Evolutionary conservation across 2,888 invertebrate genomes (phyloP).

Genomic region (Philhelius pedissequus): DNA sequence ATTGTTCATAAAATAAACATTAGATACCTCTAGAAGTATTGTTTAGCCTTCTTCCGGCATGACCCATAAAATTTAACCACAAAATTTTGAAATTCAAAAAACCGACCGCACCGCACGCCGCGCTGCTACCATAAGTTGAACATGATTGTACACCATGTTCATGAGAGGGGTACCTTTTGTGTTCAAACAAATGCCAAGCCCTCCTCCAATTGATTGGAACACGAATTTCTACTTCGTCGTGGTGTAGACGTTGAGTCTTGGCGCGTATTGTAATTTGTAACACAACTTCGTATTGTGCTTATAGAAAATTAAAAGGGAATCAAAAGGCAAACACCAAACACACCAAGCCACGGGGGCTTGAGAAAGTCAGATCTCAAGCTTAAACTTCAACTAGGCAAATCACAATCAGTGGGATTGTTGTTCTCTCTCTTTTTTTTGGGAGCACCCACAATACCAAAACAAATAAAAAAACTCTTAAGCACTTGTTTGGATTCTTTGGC

Average conservation of each 20-base stretch:
- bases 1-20: not conserved
- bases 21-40: no score
- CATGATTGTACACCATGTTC: slow-evolving; percentile 58
- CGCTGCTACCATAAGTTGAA: slow-evolving; percentile 9
- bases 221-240: slow-evolving; percentile 57
- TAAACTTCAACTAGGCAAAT: not conserved
- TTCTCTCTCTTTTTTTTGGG: slow-evolving; percentile 41
- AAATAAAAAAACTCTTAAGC: not conserved
- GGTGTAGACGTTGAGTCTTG: slow-evolving; percentile 5
- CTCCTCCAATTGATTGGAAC: slow-evolving; percentile 66
- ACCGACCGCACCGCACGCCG: not conserved
- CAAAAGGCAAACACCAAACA: slow-evolving; percentile 33
- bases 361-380: slow-evolving; percentile 1
- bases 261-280: slow-evolving; percentile 60
- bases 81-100: slow-evolving; percentile 1
- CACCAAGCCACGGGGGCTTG: not conserved
- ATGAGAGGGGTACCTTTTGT: slow-evolving; percentile 24
- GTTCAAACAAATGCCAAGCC: slow-evolving; percentile 50
- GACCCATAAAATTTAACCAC: slow-evolving; percentile 19
- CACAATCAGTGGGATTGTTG: slow-evolving; percentile 46
- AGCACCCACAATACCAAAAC: slow-evolving; percentile 56
- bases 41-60: not conserved
- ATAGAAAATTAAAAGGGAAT: slow-evolving; percentile 60
- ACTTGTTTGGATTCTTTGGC: slow-evolving; percentile 41
- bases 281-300: slow-evolving; percentile 56